These are phyloP conservation scores for Dicycla oo DNA, from an alignment of 2,888 invertebrate species.

Conservation along the genomic window DNA sequence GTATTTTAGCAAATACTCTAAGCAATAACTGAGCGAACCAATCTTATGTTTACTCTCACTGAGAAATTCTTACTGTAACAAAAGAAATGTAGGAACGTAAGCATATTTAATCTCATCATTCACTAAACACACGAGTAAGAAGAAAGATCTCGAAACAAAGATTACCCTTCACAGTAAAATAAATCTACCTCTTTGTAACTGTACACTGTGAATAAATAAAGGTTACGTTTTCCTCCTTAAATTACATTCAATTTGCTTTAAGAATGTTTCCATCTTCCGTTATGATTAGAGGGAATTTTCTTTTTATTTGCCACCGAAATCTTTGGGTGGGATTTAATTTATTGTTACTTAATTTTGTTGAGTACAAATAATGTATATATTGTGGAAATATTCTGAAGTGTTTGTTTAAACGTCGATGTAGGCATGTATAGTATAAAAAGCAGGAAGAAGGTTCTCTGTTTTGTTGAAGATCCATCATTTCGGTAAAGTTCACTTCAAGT, in stretches of 20 bases:
- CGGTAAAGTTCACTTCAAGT: too few species aligned
- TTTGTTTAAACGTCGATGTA: not conserved
- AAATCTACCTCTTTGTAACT: conserved; percentile 51
- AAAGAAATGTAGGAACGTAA: conserved; percentile 36
- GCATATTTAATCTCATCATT: conserved; percentile 56
- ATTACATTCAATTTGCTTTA: conserved; percentile 56
- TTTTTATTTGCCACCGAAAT: conserved; percentile 30
- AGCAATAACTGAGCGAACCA: conserved; percentile 26
- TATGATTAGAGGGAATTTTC: conserved; percentile 33
- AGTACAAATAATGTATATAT: not conserved
- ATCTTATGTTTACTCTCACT: conserved; percentile 30
- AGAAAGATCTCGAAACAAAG: conserved; percentile 27
- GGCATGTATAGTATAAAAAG: not conserved
- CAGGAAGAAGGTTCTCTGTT: not conserved
- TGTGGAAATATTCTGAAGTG: not conserved
- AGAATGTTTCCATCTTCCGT: conserved; percentile 26
- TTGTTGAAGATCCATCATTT: not conserved
- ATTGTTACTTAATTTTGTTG: not conserved
- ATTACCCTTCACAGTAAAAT: conserved; percentile 49
- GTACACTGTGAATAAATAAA: conserved; percentile 51
- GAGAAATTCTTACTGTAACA: conserved; percentile 29
- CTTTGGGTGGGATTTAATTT: conserved; percentile 13
- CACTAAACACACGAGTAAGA: conserved; percentile 37
- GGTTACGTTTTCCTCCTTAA: conserved; percentile 38
- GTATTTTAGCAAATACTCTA: conserved; percentile 26